Base-by-base conservation (phyloP, 2,888 invertebrate genomes). In the Bombyx huttoni region DNA sequence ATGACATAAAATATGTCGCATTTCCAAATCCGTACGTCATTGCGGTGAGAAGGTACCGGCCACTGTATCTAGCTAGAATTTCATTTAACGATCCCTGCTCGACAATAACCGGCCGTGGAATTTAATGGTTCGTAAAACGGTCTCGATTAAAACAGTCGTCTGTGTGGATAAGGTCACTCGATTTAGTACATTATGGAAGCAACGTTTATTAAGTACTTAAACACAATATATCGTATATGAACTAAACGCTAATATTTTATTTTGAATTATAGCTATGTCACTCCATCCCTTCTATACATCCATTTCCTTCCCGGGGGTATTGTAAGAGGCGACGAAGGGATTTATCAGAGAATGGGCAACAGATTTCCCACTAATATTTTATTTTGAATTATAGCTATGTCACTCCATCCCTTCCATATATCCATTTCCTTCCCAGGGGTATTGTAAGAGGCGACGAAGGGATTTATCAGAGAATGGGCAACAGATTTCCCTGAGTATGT, bases 101-200 rank as follows among this genome's bases (percentile, higher is more conserved):
- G 75, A 78, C 83, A 75, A 82, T 85, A 81, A 79, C 75, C 76
- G 73, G 72, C 73, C 78, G 74, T 78, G 73, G 70, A 75, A 78
- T 74, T 80, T 80, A 86, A 86, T 83, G 80, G 77, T 67, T 73
- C 78, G 77, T 79, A 78, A 81, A 82, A 75, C 75, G 81, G 74
- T 80, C 75, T 74, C 85, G 80, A 84, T 85, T 84, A 83, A 81
- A 85, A 83, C 79, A 75, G 77, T 75, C 80, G 72, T 79, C 75
- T 78, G 70, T 78, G 77, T 78, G 77, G 78, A 74, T 74, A 76
- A 75, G 75, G 78, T 71, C 73, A 77, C 73, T 76, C 75, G 78
- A 74, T 79, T 78, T 75, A 78, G 73, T 75, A 68, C 73, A 77
- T 73, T 68, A 70, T 75, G 75, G 72, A 70, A 81, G 84, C 82